Evolutionary conservation across 1,140 invertebrate genomes (phyloP).

Genomic region (Bombyx mandarina): DNA sequence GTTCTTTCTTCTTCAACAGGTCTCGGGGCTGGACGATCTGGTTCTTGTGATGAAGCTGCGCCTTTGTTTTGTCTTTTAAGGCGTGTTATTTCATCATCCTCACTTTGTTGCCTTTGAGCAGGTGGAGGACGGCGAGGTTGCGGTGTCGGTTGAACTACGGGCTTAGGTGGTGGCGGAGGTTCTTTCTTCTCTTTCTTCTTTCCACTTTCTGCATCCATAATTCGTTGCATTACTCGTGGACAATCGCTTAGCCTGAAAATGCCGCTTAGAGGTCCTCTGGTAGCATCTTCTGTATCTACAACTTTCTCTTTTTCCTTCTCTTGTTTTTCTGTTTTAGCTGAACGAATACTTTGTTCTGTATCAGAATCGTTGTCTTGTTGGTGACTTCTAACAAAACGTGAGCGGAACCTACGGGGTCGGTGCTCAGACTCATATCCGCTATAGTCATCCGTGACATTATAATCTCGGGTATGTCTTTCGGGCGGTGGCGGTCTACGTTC

Average conservation of each 20-base stretch:
- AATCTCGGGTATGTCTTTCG: conserved; percentile 67
- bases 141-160: conserved; percentile 64
- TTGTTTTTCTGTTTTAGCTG: conserved; percentile 73
- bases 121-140: conserved; percentile 49
- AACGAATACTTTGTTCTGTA: conserved; percentile 71
- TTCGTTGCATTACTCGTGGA: conserved; percentile 88
- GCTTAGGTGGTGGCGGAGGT: conserved; percentile 69
- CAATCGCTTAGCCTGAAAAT: conserved; percentile 92
- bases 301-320: conserved; percentile 83
- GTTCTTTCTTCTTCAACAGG: conserved; percentile 71
- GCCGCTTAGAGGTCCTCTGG: conserved; percentile 89
- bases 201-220: conserved; percentile 84
- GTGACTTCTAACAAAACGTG: conserved; percentile 78
- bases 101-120: conserved; percentile 74
- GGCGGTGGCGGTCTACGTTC: conserved; percentile 72
- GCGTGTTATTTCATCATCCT: conserved; percentile 91
- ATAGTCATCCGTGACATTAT: conserved; percentile 71
- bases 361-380: conserved; percentile 80
- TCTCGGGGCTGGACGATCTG: conserved; percentile 45
- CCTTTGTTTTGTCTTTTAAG: conserved; percentile 92
- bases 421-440: conserved; percentile 77
- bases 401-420: conserved; percentile 78
- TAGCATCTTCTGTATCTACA: conserved; percentile 90
- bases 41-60: conserved; percentile 72
- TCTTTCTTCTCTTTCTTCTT: conserved; percentile 83